These are phyloP conservation scores for Oryzias dopingdopingensis DNA, from an alignment of 2,797 vertebrate species.

Conservation along the genomic window DNA sequence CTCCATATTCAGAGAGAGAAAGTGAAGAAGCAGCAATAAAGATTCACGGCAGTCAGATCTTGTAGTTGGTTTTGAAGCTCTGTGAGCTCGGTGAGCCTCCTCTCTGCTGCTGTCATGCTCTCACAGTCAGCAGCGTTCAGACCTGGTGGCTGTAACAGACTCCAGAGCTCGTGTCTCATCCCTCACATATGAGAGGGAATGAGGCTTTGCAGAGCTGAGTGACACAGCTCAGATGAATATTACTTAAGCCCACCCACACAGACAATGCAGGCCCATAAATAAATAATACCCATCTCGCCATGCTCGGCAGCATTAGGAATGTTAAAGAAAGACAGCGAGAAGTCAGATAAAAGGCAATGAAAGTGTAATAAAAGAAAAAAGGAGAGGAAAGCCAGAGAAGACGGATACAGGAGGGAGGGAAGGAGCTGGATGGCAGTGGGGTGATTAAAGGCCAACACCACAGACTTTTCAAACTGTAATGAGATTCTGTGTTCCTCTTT, in stretches of 20 bases:
- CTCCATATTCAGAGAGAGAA: no score
- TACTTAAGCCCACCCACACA: slow-evolving; percentile 66
- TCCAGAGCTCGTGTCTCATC: slow-evolving; percentile 52
- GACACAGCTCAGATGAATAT: slow-evolving; percentile 59
- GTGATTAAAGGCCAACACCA: slow-evolving; percentile 57
- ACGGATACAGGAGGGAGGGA: not conserved
- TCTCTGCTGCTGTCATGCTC: not conserved
- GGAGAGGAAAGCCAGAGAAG: not conserved
- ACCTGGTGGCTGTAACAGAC: slow-evolving; percentile 35
- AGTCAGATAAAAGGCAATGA: slow-evolving; percentile 25
- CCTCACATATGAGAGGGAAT: slow-evolving; percentile 52
- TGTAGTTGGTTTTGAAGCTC: no score
- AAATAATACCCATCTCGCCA: slow-evolving; percentile 60
- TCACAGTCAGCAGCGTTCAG: slow-evolving; percentile 27
- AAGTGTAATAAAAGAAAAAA: slow-evolving; percentile 24
- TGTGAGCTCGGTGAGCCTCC: no score
- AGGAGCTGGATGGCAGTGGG: not conserved
- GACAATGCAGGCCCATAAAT: slow-evolving; percentile 67
- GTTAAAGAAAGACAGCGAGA: slow-evolving; percentile 40
- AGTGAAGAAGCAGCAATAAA: no score
- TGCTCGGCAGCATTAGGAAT: slow-evolving; percentile 41
- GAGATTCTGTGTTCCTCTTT: slow-evolving; percentile 44
- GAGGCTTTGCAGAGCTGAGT: slow-evolving; percentile 58
- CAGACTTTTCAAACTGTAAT: slow-evolving; percentile 50
- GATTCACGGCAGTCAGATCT: no score